A percentile compares a stretch with the other conserved stretches of the same genome.
Conservation (phyloP, 2,113 vertebrate genomes). For the Coptodon rendalli region DNA sequence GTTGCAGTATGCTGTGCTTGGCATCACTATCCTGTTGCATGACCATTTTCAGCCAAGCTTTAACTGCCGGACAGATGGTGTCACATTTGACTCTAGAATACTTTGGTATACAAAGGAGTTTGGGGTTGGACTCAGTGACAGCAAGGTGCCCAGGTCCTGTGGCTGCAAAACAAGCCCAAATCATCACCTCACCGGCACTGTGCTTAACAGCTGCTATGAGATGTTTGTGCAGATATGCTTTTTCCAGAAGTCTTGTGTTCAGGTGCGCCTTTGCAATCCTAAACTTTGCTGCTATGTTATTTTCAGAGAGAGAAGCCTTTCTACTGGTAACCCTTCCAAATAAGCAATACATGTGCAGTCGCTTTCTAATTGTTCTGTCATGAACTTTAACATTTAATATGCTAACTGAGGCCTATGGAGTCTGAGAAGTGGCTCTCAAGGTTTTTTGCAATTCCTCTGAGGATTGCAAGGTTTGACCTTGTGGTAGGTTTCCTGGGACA, state of each 20-base stretch:
- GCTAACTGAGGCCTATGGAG: neutral
- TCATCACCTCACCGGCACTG: neutral
- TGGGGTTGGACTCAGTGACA: neutral
- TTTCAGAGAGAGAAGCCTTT: neutral
- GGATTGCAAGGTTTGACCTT: neutral
- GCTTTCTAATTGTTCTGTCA: neutral
- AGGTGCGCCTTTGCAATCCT: neutral
- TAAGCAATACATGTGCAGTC: neutral
- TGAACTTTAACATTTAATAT: neutral
- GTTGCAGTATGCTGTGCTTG: neutral
- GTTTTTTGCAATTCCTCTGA: neutral
- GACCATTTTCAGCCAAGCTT: neutral
- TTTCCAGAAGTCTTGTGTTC: neutral
- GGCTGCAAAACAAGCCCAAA: neutral
- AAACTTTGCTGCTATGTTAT: neutral
- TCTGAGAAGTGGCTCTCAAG: neutral
- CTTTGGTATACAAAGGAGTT: neutral
- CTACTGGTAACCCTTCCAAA: neutral
- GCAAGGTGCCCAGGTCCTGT: neutral
- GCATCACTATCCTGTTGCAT: neutral
- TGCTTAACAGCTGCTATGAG: neutral
- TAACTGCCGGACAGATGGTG: neutral
- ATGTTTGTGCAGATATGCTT: neutral
- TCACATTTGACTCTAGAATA: neutral
- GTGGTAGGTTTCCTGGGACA: neutral